phyloP scores from a whole-genome alignment of 2,113 vertebrate species.

The Daboia siamensis region DNA sequence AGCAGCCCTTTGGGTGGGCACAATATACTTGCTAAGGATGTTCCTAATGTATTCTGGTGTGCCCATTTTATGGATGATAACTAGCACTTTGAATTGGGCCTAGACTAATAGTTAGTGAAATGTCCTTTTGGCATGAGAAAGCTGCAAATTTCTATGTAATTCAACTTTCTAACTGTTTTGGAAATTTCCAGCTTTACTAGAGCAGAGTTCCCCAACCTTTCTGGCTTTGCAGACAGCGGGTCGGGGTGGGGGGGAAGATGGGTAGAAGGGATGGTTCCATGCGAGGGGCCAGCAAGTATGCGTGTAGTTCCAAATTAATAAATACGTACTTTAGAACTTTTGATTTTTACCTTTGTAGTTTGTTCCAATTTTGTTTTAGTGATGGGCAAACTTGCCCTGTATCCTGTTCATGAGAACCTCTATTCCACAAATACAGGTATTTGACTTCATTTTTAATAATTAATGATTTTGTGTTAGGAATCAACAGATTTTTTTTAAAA shows the following conservation, averaged over 20 bases:
- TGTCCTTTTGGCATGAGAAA: background rate
- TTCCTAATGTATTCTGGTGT: background rate
- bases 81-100: background rate
- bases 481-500: background rate
- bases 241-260: too few species aligned
- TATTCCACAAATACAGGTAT: background rate
- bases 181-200: background rate
- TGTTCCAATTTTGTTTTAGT: background rate
- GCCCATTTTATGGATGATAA: background rate
- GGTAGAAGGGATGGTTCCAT: too few species aligned
- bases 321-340: background rate
- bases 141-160: background rate
- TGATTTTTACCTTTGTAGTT: background rate
- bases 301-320: background rate
- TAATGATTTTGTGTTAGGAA: background rate
- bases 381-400: background rate
- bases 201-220: background rate
- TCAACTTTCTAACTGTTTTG: background rate
- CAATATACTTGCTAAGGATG: background rate
- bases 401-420: background rate
- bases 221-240: too few species aligned
- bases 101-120: background rate
- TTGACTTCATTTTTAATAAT: background rate
- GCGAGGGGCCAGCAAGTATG: too few species aligned
- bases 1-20: background rate